Evolutionary conservation across 92 coral and sea anemone genomes (phyloP), one percentile per base, ranked within the genome.

Genomic region (Ricordea florida): DNA sequence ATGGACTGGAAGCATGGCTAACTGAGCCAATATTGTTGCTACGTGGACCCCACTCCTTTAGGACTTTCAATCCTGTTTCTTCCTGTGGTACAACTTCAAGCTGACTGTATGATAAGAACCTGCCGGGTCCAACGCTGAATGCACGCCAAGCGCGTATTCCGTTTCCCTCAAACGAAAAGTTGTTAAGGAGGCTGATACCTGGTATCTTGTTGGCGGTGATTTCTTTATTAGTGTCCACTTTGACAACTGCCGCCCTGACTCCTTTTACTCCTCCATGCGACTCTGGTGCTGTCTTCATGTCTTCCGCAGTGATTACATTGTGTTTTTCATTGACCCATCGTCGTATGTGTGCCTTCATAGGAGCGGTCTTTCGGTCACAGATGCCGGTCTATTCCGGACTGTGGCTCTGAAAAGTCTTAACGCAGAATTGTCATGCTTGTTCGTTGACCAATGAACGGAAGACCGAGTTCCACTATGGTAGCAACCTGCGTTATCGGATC

Each of bases 241-340:
- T 34, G 43, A 72, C 69, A 7, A 72, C 57, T 10, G 79, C 52
- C 0, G 66, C 74, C 36, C 81, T 23, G 55, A 76, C 72, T 41
- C 87, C 87, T 28, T 52, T 81, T 25, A 72, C 10, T 2, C 87
- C 76, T 25, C 82, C 87, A 45, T 82, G 76, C 16, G 76, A 82
- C 48, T 82, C 82, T 14, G 74, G 58, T 2, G 87, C 82, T 37
- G 27, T 49, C 43, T 80, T 82, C 82, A 82, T 81, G 44, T 80
- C 80, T 31, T 70, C 80, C 1, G 80, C 85, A 17, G 85, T 79
- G 43, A 43, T 13, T 17, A 68, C 79, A 37, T 80, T 22, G 30
- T 79, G 68, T 45, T 71, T 80, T 46, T 71, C 74, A 24, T 70
- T 69, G 63, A 80, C 86, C 78, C 78, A 80, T 15, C 74, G 63